These are phyloP conservation scores for Brachyopa scutellaris DNA, from an alignment of 2,888 invertebrate genomes.

Conservation along the genomic window DNA sequence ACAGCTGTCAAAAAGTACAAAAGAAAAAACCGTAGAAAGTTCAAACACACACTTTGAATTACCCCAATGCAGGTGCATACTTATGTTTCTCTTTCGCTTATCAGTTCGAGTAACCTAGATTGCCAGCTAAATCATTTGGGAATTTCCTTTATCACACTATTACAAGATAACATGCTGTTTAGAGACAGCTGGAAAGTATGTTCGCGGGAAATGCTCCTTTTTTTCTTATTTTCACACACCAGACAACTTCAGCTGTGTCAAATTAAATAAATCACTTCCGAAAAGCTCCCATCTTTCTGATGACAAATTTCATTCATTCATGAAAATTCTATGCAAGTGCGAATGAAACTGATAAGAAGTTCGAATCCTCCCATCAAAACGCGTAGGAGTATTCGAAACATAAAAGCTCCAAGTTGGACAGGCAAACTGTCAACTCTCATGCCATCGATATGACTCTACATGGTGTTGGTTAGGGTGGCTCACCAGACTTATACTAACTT, in stretches of 20 bases:
- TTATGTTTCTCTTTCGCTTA: no score
- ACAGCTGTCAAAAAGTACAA: no score
- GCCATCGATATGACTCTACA: neutral
- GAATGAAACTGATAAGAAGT: slow-evolving; percentile 52
- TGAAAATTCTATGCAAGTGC: slow-evolving; percentile 33
- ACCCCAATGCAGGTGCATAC: no score
- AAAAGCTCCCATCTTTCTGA: slow-evolving; percentile 44
- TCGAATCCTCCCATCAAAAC: slow-evolving; percentile 62
- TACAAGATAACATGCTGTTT: no score
- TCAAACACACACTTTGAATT: no score
- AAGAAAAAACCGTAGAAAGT: no score
- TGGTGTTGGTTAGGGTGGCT: neutral
- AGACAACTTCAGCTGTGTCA: slow-evolving; percentile 25
- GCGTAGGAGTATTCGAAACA: slow-evolving; percentile 41
- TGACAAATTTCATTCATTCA: slow-evolving; percentile 58
- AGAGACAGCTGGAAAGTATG: no score
- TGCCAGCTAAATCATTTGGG: no score
- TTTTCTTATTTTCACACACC: neutral
- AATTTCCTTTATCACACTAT: no score
- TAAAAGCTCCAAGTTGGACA: slow-evolving; percentile 66
- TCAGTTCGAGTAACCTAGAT: no score
- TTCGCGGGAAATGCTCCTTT: no score
- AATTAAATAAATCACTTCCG: neutral
- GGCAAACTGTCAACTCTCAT: slow-evolving; percentile 33
- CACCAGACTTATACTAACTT: slow-evolving; percentile 11